A percentile compares a stretch with the other conserved stretches of the same genome.
phyloP scores from a whole-genome alignment of 2,113 vertebrate species.

The Gopherus flavomarginatus region DNA sequence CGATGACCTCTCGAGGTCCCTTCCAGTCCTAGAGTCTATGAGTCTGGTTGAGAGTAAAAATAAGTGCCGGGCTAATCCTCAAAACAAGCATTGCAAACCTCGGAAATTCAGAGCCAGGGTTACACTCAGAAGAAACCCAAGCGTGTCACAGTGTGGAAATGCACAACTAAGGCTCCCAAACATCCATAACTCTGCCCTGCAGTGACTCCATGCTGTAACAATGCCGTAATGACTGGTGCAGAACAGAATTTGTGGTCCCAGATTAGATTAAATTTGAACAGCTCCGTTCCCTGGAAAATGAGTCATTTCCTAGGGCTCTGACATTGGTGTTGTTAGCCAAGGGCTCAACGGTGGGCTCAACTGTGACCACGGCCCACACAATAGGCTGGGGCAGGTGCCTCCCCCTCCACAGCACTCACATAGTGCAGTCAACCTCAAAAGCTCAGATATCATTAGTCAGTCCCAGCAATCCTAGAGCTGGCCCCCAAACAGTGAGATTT shows the following conservation, averaged over 20 bases:
- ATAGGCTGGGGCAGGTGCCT: no score
- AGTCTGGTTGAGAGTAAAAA: neutral
- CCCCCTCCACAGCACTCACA: rapidly evolving
- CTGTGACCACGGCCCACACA: neutral
- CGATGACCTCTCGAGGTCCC: no score
- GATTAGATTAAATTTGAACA: neutral
- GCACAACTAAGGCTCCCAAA: neutral
- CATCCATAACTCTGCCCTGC: neutral
- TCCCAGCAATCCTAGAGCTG: neutral
- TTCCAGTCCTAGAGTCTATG: no score
- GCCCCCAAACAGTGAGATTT: neutral
- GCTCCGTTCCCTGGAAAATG: neutral
- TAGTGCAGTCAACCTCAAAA: neutral
- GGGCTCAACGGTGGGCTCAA: neutral
- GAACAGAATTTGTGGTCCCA: neutral
- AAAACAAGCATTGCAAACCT: neutral
- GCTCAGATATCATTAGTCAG: neutral
- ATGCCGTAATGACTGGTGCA: neutral
- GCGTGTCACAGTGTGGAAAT: neutral
- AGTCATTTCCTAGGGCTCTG: neutral
- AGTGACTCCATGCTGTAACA: neutral
- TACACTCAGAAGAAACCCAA: neutral
- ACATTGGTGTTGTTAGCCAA: neutral
- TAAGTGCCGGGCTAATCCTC: neutral
- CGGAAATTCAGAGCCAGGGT: neutral